A percentile compares a stretch with the other conserved stretches of the same genome.
Evolutionary conservation across 2,888 invertebrate genomes (phyloP).

Genomic region (Saturnia japonica): DNA sequence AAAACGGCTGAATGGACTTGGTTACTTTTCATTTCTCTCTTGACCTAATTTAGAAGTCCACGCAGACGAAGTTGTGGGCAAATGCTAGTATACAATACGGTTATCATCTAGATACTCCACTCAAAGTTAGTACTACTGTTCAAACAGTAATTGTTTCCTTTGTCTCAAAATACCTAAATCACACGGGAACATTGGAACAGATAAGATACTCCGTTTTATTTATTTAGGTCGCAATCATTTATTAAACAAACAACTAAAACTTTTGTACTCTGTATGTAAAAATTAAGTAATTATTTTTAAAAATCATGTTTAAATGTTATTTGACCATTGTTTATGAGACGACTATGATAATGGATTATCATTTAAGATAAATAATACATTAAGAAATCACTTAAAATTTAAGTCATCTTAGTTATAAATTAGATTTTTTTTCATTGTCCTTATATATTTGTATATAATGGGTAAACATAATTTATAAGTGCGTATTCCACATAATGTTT

Average conservation of each 20-base stretch:
- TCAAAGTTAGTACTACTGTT: conserved; percentile 7
- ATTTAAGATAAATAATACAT: conserved; percentile 20
- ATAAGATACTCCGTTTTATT: conserved; percentile 26
- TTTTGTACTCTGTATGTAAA: conserved; percentile 15
- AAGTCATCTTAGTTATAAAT: conserved; percentile 15
- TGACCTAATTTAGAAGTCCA: too few relatives aligned
- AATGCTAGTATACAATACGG: neutral
- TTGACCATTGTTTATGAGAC: conserved; percentile 9
- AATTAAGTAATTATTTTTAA: conserved; percentile 15
- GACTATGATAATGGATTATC: conserved; percentile 2
- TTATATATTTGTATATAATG: conserved; percentile 11
- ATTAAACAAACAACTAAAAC: conserved; percentile 30
- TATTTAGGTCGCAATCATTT: conserved; percentile 39
- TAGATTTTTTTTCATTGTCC: conserved; percentile 14
- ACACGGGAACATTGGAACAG: neutral
- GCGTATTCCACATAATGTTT: neutral
- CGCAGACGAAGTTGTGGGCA: too few relatives aligned
- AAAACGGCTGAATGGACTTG: too few relatives aligned
- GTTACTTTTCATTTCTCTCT: too few relatives aligned
- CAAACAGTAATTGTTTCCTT: conserved; percentile 30
- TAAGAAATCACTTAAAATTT: conserved; percentile 18
- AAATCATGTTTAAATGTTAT: conserved; percentile 9
- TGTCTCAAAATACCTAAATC: conserved; percentile 1
- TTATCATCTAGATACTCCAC: neutral
- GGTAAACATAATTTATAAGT: neutral